A percentile compares a stretch with the other conserved stretches of the same genome.
Evolutionary conservation across 2,888 invertebrate genomes (phyloP).

Genomic region (Temnothorax rugatulus): DNA sequence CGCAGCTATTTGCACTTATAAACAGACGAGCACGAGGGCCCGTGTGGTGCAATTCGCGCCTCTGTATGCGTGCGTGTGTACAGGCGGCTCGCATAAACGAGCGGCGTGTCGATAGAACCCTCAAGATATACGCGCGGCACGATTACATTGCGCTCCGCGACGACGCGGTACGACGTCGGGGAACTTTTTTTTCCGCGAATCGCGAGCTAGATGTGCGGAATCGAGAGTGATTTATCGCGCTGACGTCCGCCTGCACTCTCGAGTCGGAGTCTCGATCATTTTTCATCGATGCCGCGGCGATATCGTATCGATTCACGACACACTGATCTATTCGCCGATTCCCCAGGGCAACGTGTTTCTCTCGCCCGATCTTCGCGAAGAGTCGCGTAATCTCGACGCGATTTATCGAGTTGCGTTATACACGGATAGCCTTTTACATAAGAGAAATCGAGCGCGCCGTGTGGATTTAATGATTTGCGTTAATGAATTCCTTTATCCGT

Average conservation of each 20-base stretch:
- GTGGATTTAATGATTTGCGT: not conserved
- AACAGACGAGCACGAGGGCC: constrained; percentile 29
- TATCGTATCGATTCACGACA: constrained; percentile 37
- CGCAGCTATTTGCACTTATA: constrained; percentile 58
- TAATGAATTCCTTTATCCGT: not conserved
- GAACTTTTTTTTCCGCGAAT: constrained; percentile 14
- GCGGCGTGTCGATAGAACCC: constrained; percentile 44
- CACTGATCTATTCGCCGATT: constrained; percentile 31
- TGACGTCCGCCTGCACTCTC: constrained; percentile 28
- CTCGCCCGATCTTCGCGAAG: constrained; percentile 30
- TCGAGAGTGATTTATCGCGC: constrained; percentile 50
- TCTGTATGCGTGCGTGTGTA: constrained; percentile 5
- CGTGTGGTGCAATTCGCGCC: constrained; percentile 37
- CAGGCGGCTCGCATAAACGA: constrained; percentile 46
- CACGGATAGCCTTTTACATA: not conserved
- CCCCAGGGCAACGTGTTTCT: constrained; percentile 20
- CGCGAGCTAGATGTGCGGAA: constrained; percentile 27
- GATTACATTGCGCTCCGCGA: constrained; percentile 40
- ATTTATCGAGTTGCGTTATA: constrained; percentile 22
- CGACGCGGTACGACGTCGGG: constrained; percentile 35
- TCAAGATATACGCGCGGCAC: constrained; percentile 47
- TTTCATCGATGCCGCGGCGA: constrained; percentile 44
- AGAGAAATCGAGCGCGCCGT: not conserved
- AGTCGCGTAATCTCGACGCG: constrained; percentile 21
- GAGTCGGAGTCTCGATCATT: constrained; percentile 39